These are phyloP conservation scores for Eriocheir sinensis DNA, from an alignment of 1,140 invertebrate species.

Conservation along the genomic window DNA sequence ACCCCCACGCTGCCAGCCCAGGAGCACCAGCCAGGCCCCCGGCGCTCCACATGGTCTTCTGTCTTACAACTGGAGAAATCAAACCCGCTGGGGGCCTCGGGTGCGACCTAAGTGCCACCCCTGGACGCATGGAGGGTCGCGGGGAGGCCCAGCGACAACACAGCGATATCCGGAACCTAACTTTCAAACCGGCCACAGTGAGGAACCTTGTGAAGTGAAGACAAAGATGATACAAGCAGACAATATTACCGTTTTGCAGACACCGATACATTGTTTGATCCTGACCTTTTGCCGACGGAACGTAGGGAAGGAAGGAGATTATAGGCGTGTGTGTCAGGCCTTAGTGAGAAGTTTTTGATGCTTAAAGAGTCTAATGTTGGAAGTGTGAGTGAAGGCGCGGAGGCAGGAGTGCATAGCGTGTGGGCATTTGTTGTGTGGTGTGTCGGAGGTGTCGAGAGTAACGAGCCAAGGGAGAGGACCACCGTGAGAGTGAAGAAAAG, in stretches of 20 bases:
- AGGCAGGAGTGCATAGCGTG: conserved; percentile 31
- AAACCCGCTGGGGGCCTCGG: background rate
- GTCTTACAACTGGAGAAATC: background rate
- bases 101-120: background rate
- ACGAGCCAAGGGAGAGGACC: background rate
- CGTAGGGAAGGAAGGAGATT: background rate
- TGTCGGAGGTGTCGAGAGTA: no score
- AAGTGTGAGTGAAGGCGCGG: conserved; percentile 4
- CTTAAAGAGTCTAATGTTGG: conserved; percentile 41
- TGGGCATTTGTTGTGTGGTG: background rate
- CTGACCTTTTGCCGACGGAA: no score
- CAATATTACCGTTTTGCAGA: no score
- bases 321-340: conserved; percentile 65
- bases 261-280: no score
- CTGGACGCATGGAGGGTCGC: background rate
- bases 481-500: no score
- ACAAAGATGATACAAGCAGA: no score
- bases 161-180: no score
- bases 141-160: background rate
- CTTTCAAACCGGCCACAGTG: no score
- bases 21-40: background rate
- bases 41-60: conserved; percentile 8
- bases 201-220: no score
- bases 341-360: conserved; percentile 65
- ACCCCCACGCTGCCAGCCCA: conserved; percentile 19